A percentile compares a stretch with the other conserved stretches of the same genome.
Conservation (phyloP, 2,797 vertebrate genomes). For the Poeciliopsis presidionis region DNA sequence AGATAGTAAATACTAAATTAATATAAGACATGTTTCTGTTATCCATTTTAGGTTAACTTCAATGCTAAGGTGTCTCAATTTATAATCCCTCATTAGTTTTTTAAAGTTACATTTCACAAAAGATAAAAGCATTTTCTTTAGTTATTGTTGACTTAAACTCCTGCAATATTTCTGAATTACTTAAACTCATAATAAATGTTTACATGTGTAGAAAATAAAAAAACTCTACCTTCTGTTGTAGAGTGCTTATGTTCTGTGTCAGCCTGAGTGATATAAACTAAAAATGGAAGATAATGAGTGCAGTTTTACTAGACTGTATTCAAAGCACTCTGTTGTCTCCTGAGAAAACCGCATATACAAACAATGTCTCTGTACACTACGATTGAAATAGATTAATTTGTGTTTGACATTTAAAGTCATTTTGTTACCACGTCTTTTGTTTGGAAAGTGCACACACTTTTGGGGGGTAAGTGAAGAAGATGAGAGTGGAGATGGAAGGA, state of each 20-base stretch:
- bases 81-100: not conserved
- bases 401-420: conserved; percentile 43
- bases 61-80: not conserved
- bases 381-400: conserved; percentile 38
- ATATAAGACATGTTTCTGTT: not conserved
- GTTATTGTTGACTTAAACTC: not conserved
- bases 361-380: conserved; percentile 29
- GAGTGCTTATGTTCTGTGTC: conserved; percentile 22
- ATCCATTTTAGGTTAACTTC: not conserved
- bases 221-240: not conserved
- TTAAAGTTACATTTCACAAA: not conserved
- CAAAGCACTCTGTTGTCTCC: conserved; percentile 33
- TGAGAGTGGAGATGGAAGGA: conserved; percentile 22
- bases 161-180: not conserved
- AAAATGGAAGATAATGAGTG: conserved; percentile 51
- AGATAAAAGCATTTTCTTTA: not conserved
- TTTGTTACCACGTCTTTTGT: conserved; percentile 42
- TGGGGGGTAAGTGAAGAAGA: conserved; percentile 51
- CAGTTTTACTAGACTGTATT: conserved; percentile 43
- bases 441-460: conserved; percentile 58
- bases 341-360: conserved; percentile 40
- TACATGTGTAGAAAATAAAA: not conserved
- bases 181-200: not conserved
- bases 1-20: not conserved
- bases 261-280: conserved; percentile 33